phyloP scores from a whole-genome alignment of 2,113 vertebrate genomes.

The Girardinichthys multiradiatus region DNA sequence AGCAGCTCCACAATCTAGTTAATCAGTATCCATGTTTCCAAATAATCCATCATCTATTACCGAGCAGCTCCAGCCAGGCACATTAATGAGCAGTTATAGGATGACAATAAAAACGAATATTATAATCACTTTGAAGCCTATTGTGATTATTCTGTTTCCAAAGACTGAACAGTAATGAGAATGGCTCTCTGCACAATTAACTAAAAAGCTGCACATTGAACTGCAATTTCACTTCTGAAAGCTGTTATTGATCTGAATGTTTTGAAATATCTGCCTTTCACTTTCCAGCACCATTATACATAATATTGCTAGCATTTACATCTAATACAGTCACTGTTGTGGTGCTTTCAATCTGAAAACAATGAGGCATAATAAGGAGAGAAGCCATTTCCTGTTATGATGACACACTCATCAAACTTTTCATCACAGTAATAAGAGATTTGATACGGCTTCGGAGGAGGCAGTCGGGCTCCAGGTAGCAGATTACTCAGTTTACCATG shows the following conservation, averaged over 20 bases:
- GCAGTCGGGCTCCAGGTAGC: conserved; percentile 57
- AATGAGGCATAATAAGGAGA: conserved; percentile 28
- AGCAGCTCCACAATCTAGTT: conserved; percentile 25
- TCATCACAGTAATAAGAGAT: conserved; percentile 57
- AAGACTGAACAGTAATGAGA: conserved; percentile 58
- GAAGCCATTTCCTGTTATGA: conserved; percentile 62
- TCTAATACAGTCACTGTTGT: conserved; percentile 20
- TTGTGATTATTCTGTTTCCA: conserved; percentile 38
- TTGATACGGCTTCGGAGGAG: conserved; percentile 41
- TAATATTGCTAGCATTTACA: conserved; percentile 19
- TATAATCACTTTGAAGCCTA: conserved; percentile 38
- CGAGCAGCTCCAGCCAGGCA: not conserved
- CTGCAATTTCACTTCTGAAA: conserved; percentile 66
- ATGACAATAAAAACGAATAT: conserved; percentile 40
- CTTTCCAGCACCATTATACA: conserved; percentile 44
- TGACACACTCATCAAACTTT: conserved; percentile 47
- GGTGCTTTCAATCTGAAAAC: conserved; percentile 40
- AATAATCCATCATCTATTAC: conserved; percentile 37
- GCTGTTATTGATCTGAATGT: conserved; percentile 78
- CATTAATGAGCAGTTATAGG: conserved; percentile 24
- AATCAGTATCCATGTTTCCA: conserved; percentile 36
- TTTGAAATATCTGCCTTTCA: conserved; percentile 55
- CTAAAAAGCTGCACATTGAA: conserved; percentile 74
- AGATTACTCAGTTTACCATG: conserved; percentile 60
- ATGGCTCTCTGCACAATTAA: conserved; percentile 70